Percentiles rank a stretch among this genome's conserved stretches.
Evolutionary conservation across 2,888 invertebrate species (phyloP).

Genomic region (Lasioglossum morio): DNA sequence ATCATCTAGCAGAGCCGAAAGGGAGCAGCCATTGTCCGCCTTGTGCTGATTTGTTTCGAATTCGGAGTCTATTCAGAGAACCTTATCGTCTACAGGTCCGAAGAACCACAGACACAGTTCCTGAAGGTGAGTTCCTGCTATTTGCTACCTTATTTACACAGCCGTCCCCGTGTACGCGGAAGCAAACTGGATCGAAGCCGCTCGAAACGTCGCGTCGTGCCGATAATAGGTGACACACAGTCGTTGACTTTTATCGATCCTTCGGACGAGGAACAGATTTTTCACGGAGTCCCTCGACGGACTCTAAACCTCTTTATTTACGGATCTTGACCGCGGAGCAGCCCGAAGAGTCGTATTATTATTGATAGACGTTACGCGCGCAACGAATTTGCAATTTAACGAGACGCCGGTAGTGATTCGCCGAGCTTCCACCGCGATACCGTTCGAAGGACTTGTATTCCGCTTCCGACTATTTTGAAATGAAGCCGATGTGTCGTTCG

Average conservation of each 20-base stretch:
- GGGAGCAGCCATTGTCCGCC: neutral
- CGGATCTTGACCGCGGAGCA: neutral
- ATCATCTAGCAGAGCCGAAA: neutral
- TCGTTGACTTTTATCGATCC: slow-evolving; percentile 12
- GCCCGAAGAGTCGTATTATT: no score
- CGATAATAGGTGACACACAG: slow-evolving; percentile 3
- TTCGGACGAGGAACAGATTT: neutral
- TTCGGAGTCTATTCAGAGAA: neutral
- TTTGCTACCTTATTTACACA: slow-evolving; percentile 7
- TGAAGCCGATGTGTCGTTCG: neutral
- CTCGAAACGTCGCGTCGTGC: neutral
- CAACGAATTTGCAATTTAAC: neutral
- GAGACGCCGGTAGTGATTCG: neutral
- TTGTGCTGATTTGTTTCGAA: neutral
- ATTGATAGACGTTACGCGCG: neutral
- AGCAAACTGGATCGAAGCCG: neutral
- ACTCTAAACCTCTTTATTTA: neutral
- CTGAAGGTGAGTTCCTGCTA: slow-evolving; percentile 34
- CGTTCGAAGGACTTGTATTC: neutral
- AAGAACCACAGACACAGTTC: slow-evolving; percentile 10
- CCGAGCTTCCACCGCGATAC: neutral
- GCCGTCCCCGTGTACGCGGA: neutral
- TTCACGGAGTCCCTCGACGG: neutral
- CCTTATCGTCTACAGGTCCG: neutral
- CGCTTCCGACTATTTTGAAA: neutral